Evolutionary conservation across 2,888 invertebrate species (phyloP).

Genomic region (Dioctria rufipes): DNA sequence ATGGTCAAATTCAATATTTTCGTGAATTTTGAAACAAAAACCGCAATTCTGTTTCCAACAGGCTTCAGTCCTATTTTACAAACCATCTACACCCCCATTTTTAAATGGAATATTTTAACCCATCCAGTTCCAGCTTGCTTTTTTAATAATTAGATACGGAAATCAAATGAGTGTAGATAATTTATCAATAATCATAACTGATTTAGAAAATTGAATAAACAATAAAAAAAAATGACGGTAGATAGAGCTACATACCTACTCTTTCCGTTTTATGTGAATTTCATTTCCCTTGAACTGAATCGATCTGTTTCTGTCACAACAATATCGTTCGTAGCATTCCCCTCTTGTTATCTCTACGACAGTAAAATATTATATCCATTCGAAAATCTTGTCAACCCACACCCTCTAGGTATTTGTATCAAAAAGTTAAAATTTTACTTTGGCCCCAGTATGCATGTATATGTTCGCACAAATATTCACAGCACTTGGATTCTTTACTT

Average conservation of each 20-base stretch:
- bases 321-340: slow-evolving; percentile 5
- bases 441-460: neutral
- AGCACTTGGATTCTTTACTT: slow-evolving; percentile 3
- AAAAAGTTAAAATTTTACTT: neutral
- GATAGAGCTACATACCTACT: neutral
- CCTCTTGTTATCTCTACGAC: slow-evolving; percentile 42
- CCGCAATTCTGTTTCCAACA: no score
- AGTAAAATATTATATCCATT: slow-evolving; percentile 41
- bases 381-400: slow-evolving; percentile 35
- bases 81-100: no score
- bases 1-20: no score
- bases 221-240: no score
- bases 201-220: no score
- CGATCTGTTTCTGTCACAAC: slow-evolving; percentile 47
- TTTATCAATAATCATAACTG: no score
- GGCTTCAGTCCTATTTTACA: no score
- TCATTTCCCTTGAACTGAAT: slow-evolving; percentile 19
- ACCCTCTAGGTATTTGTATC: neutral
- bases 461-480: neutral
- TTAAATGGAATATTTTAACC: no score
- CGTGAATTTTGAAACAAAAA: no score
- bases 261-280: neutral
- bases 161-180: neutral
- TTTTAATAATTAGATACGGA: neutral
- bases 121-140: neutral